Evolutionary conservation across 2,113 vertebrate genomes (phyloP), one percentile per base, ranked within the genome.

Genomic region (Tricholaema leucomelas): DNA sequence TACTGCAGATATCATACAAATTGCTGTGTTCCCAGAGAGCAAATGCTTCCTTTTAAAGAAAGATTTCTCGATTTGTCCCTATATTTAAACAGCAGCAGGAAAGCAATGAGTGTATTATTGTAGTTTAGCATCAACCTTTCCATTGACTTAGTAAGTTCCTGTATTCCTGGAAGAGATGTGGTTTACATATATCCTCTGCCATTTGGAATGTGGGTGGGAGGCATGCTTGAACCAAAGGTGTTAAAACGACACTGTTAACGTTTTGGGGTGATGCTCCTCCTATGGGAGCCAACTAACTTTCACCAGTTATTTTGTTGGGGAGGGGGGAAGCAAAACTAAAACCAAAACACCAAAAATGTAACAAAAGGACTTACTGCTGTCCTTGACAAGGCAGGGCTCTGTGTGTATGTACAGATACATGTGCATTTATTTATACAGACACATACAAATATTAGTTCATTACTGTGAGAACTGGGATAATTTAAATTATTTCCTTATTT

Each of bases 121-220:
- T 70, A 48, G 56, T 60, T 87, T 63, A 78, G 33, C 73, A 79
- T 6, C 54, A 69, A 1, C 12, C 8, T 61, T 90, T 86, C 61
- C 73, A 69, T 59, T 69, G 70, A 70, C 74, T 91, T 69, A 58
- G 0, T 35, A 71, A 60, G 35, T 69, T 67, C 35, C 58, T 63
- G 66, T 63, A 54, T 94, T 92, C 66, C 83, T 91, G 81, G 42
- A 75, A 84, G 50, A 78, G 58, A 63, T 44, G 33, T 31, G 50
- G 12, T 69, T 90, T 86, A 72, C 40, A 9, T 91, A 55, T 69
- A 73, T 81, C 55, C 70, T 75, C 59, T 46, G 82, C 81, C 93
- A 93, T 92, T 59, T 93, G 81, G 86, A 88, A 46, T 64, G 88
- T 91, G 92, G 86, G 94, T 81, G 86, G 74, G 76, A 81, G 86